phyloP scores from a whole-genome alignment of 2,113 vertebrate genomes.

The Pseudorasbora parva region DNA sequence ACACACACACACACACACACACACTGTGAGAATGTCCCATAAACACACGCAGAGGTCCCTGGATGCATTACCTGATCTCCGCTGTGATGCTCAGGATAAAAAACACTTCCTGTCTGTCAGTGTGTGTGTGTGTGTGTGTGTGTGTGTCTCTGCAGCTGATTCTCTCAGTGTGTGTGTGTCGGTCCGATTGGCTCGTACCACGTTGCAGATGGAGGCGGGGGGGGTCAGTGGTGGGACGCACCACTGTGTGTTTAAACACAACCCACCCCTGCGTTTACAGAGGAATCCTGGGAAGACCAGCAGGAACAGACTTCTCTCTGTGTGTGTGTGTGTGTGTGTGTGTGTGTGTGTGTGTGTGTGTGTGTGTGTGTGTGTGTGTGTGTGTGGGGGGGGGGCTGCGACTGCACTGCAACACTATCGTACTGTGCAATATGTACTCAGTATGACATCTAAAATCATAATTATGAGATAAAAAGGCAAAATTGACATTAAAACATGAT shows the following conservation, averaged over 20 bases:
- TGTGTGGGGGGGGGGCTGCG: background rate
- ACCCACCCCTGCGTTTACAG: background rate
- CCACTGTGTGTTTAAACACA: constrained; percentile 10
- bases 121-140: background rate
- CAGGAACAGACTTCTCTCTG: background rate
- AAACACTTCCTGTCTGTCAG: background rate
- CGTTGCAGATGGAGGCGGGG: background rate
- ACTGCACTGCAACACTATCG: background rate
- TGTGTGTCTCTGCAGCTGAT: background rate
- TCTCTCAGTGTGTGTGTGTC: background rate
- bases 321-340: background rate
- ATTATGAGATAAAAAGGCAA: no score
- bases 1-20: background rate
- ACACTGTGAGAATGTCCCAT: background rate
- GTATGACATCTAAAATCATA: background rate
- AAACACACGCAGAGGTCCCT: background rate
- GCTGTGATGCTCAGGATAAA: constrained; percentile 2
- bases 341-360: background rate
- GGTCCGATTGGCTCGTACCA: background rate
- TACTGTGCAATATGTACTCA: background rate
- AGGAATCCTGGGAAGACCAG: constrained; percentile 20
- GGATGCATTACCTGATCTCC: background rate
- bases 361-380: background rate
- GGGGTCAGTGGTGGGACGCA: background rate
- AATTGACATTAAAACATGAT: no score